Evolutionary conservation across 2,113 vertebrate genomes (phyloP).

Genomic region (Maccullochella peelii): DNA sequence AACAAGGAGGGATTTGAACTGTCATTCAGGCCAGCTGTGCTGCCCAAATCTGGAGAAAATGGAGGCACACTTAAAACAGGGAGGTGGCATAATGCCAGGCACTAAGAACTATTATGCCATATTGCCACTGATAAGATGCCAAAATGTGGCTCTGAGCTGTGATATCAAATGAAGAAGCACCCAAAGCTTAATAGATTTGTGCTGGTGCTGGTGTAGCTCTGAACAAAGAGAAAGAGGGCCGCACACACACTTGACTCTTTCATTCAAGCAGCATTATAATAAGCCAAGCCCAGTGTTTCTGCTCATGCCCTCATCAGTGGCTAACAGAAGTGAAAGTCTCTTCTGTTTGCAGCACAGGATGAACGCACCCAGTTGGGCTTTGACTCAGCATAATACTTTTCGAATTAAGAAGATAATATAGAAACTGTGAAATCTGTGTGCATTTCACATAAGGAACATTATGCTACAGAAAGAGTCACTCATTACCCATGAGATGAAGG

Average conservation of each 20-base stretch:
- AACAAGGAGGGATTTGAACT: slow-evolving; percentile 59
- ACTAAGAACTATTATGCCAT: background rate
- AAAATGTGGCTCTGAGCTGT: background rate
- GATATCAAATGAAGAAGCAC: slow-evolving; percentile 11
- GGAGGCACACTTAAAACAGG: slow-evolving; percentile 26
- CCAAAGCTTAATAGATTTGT: background rate
- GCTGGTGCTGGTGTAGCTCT: slow-evolving; percentile 15
- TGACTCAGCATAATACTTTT: background rate
- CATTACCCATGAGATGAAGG: background rate
- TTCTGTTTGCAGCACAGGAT: background rate
- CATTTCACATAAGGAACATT: background rate
- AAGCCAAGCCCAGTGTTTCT: background rate
- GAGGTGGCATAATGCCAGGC: slow-evolving; percentile 1
- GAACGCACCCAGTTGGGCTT: background rate
- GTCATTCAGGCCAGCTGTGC: slow-evolving; percentile 68
- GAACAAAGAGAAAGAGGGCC: slow-evolving; percentile 67
- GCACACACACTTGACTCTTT: slow-evolving; percentile 23
- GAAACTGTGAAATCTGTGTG: background rate
- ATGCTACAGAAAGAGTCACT: background rate
- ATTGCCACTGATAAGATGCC: background rate
- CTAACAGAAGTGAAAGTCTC: slow-evolving; percentile 27
- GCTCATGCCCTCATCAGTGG: background rate
- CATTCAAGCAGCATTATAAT: slow-evolving; percentile 1
- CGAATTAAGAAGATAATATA: background rate
- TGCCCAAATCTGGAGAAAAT: slow-evolving; percentile 50